Evolutionary conservation across 2,888 invertebrate genomes (phyloP).

Genomic region (Polydrusus pterygomalis): DNA sequence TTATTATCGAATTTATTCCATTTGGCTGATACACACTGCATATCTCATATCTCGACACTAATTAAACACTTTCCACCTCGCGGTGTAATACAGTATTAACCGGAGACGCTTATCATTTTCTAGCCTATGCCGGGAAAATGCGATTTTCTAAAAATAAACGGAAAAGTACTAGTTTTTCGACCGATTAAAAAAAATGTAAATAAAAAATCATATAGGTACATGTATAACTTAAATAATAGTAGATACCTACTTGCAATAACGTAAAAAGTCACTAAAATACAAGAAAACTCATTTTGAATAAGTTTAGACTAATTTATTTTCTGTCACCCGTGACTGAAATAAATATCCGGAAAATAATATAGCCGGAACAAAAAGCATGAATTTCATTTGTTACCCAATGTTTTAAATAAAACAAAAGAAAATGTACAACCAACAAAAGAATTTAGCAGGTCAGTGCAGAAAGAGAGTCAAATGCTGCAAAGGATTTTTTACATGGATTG

Average conservation of each 20-base stretch:
- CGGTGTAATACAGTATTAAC: too few species aligned
- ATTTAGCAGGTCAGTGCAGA: constrained; percentile 14
- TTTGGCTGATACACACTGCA: too few species aligned
- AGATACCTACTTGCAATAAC: neutral
- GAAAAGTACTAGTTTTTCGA: too few species aligned
- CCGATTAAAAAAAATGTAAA: too few species aligned
- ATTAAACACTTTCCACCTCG: too few species aligned
- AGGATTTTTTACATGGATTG: constrained; percentile 10
- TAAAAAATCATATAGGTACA: too few species aligned
- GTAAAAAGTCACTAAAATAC: constrained; percentile 5
- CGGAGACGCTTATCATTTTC: too few species aligned
- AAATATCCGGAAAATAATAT: constrained; percentile 35
- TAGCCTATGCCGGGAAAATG: too few species aligned
- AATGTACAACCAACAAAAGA: constrained; percentile 26
- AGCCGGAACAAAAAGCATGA: constrained; percentile 29
- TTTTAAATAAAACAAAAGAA: constrained; percentile 27
- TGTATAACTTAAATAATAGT: neutral
- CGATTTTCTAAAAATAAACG: too few species aligned
- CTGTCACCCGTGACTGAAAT: constrained; percentile 30
- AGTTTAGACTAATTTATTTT: constrained; percentile 32
- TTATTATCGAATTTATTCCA: too few species aligned
- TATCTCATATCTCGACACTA: too few species aligned
- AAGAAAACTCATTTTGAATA: constrained; percentile 14
- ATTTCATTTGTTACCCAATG: constrained; percentile 32
- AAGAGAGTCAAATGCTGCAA: constrained; percentile 9